A percentile compares a stretch with the other conserved stretches of the same genome.
phyloP scores from a whole-genome alignment of 2,888 invertebrate genomes.

The Automeris io region DNA sequence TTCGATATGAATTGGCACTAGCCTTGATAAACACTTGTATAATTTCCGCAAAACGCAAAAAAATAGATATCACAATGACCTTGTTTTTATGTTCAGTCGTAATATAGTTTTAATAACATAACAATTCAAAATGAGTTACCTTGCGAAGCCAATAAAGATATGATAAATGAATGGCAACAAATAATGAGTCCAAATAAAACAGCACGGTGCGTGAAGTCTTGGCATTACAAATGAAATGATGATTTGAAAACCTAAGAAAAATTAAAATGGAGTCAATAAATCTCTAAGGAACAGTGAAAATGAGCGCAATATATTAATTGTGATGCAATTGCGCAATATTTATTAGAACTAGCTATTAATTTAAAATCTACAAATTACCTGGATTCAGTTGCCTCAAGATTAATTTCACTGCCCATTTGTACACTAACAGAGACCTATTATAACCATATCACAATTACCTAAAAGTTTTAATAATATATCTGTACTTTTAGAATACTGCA shows the following conservation, averaged over 20 bases:
- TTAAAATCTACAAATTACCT: slow-evolving; percentile 43
- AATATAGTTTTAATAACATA: too few species aligned
- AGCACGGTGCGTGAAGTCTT: slow-evolving; percentile 37
- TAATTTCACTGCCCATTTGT: slow-evolving; percentile 69
- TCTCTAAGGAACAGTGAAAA: slow-evolving; percentile 11
- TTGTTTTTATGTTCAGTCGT: too few species aligned
- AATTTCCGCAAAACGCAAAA: too few species aligned
- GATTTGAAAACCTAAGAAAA: slow-evolving; percentile 31
- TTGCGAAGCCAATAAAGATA: slow-evolving; percentile 45
- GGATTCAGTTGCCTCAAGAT: slow-evolving; percentile 47
- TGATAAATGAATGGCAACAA: slow-evolving; percentile 46
- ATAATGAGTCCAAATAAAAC: slow-evolving; percentile 44
- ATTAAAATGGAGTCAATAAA: slow-evolving; percentile 14
- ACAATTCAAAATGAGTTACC: slow-evolving; percentile 36
- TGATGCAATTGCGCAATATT: slow-evolving; percentile 47
- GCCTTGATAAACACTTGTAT: too few species aligned
- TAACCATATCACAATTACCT: slow-evolving; percentile 36
- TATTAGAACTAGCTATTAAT: slow-evolving; percentile 16
- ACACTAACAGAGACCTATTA: slow-evolving; percentile 59
- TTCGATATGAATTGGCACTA: too few species aligned
- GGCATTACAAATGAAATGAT: slow-evolving; percentile 35
- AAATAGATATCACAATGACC: too few species aligned
- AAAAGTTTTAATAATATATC: slow-evolving; percentile 14
- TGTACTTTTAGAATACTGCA: slow-evolving; percentile 8
- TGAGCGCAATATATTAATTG: slow-evolving; percentile 10